Evolutionary conservation across 2,797 vertebrate species (phyloP), one percentile per base, ranked within the genome.

Genomic region (Typhlichthys eigenmanni): DNA sequence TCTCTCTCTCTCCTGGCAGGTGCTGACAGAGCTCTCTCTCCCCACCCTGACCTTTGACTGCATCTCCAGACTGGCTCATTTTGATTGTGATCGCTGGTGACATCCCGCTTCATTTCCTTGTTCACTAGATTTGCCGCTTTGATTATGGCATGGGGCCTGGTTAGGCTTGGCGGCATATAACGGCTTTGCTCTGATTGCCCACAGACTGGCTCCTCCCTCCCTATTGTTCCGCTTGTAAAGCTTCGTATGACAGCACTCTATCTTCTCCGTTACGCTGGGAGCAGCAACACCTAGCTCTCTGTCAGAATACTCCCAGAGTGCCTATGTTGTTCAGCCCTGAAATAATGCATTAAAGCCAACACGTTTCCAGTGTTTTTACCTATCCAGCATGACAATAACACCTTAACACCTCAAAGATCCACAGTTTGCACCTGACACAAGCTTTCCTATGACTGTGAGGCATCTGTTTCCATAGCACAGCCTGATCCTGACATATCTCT

Each of bases 151-250:
- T 62, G 46, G 56, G 69, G 69, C 78, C 76, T 85, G 78, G 75
- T 76, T 76, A 24, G 62, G 74, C 62, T 81, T 80, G 84, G 70
- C 72, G 58, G 64, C 72, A 53, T 60, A 65, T 75, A 66, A 78
- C 64, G 72, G 70, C 49, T 38, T 16, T 43, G 38, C 34, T 62
- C 59, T 66, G 71, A 79, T 80, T 72, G 60, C 61, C 43, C 55
- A 11, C 46, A 65, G 65, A 71, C 13, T 2, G 19, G 6, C 24
- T 61, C 58, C 68, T 64, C 69, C 72, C 64, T 80, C 75, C 66
- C 78, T 6, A 19, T 29, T 24, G 7, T 24, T 29, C 52, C 9
- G 17, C 13, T 24, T 11, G 12, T 9, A 11, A 2, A 48, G 17
- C 16, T 9, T 24, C 19, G 9, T 5, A 29, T 24, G 17, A 19